These are phyloP conservation scores for Anthoscopus minutus DNA, from an alignment of 2,113 vertebrate species.

Conservation along the genomic window DNA sequence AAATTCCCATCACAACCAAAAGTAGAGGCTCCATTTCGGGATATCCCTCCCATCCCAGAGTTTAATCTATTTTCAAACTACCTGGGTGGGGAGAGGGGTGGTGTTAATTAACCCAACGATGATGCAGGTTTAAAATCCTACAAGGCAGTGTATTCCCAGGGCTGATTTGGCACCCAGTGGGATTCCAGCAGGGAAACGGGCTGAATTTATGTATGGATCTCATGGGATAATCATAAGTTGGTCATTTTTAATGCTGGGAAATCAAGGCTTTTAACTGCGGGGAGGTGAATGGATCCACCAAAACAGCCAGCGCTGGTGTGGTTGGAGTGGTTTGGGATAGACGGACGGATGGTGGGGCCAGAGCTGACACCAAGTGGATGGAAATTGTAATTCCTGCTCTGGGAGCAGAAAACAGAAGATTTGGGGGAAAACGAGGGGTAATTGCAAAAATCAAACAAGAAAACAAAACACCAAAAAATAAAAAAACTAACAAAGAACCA, in stretches of 20 bases:
- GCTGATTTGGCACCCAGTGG: accelerated
- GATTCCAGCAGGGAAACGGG: neutral
- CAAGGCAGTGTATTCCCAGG: accelerated
- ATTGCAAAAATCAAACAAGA: accelerated
- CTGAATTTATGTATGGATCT: neutral
- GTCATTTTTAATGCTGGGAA: accelerated
- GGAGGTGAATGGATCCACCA: neutral
- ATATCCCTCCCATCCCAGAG: neutral
- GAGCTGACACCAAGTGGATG: slow-evolving; percentile 10
- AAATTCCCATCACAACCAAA: neutral
- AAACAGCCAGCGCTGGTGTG: accelerated
- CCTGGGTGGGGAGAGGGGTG: accelerated
- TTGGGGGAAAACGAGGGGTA: accelerated
- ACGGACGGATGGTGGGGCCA: accelerated
- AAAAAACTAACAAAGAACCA: neutral
- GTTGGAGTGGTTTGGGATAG: neutral
- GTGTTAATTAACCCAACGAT: neutral
- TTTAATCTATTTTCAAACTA: neutral
- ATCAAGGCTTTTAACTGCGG: neutral
- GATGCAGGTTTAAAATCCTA: neutral
- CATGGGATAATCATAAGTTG: accelerated
- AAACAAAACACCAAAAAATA: too few species aligned
- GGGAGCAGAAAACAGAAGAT: neutral
- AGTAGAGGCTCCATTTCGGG: accelerated
- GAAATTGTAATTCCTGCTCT: neutral